Percentiles rank a stretch among this genome's conserved stretches.
phyloP scores from a whole-genome alignment of 2,888 invertebrate genomes.

The Meteorus cinctellus region DNA sequence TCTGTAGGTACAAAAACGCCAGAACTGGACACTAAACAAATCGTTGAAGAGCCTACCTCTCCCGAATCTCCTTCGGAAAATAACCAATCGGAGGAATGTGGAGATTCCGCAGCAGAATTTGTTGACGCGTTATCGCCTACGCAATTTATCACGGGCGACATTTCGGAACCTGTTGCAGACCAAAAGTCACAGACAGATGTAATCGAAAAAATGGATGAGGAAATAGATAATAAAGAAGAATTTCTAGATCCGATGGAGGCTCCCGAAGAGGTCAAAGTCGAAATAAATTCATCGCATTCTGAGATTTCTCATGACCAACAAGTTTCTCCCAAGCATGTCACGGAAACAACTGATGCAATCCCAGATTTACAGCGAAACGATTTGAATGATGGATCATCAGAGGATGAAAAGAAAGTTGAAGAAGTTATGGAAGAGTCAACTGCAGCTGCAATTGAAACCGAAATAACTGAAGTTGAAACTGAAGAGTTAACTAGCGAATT shows the following conservation, averaged over 20 bases:
- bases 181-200: neutral
- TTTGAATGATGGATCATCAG: neutral
- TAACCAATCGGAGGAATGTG: neutral
- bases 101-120: slow-evolving; percentile 1
- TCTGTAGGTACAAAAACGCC: slow-evolving; percentile 18
- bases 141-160: neutral
- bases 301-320: neutral
- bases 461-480: neutral
- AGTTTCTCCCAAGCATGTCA: neutral
- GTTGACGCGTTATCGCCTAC: neutral
- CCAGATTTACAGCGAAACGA: neutral
- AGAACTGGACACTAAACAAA: neutral
- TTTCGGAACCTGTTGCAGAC: neutral
- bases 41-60: neutral
- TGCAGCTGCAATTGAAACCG: neutral
- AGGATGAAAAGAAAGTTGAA: neutral
- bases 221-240: slow-evolving; percentile 28
- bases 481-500: neutral
- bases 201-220: slow-evolving; percentile 10
- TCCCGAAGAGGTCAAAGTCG: slow-evolving; percentile 13
- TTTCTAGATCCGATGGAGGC: neutral
- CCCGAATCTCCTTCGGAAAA: neutral
- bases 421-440: neutral
- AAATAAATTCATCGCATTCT: neutral
- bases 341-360: neutral